A percentile compares a stretch with the other conserved stretches of the same genome.
Evolutionary conservation across 2,888 invertebrate genomes (phyloP).

Genomic region (Acronicta leporina): DNA sequence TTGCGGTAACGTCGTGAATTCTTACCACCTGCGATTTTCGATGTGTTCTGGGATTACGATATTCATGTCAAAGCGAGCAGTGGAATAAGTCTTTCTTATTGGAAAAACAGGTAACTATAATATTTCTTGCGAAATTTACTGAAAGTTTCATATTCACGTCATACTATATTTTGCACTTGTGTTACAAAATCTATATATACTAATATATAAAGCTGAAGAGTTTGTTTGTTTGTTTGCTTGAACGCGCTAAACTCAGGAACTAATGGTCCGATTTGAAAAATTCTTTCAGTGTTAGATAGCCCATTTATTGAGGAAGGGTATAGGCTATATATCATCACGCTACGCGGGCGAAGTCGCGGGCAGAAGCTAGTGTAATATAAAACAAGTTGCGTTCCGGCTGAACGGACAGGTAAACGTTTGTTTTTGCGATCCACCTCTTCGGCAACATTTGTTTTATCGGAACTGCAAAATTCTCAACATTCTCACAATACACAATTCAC

Average conservation of each 20-base stretch:
- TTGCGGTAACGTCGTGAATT: slow-evolving; percentile 57
- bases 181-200: slow-evolving; percentile 42
- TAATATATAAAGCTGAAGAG: no score
- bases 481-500: slow-evolving; percentile 8
- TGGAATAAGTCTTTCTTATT: slow-evolving; percentile 59
- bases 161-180: slow-evolving; percentile 20
- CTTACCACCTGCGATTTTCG: slow-evolving; percentile 59
- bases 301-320: no score
- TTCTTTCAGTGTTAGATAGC: no score
- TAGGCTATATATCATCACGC: no score
- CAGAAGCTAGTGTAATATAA: slow-evolving; percentile 37
- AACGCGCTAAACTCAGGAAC: no score
- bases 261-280: no score
- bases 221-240: no score
- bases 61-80: slow-evolving; percentile 60
- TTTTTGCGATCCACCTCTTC: slow-evolving; percentile 52
- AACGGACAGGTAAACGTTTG: slow-evolving; percentile 58
- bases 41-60: slow-evolving; percentile 67
- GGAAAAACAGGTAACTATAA: slow-evolving; percentile 49
- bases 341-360: no score
- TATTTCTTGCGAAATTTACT: slow-evolving; percentile 31
- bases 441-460: slow-evolving; percentile 30
- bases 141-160: slow-evolving; percentile 24
- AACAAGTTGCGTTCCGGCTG: slow-evolving; percentile 37
- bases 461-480: slow-evolving; percentile 18